A percentile compares a stretch with the other conserved stretches of the same genome.
These are phyloP conservation scores for Peromyscus melanophrys DNA, from an alignment of 2,797 vertebrate species.

Conservation along the genomic window DNA sequence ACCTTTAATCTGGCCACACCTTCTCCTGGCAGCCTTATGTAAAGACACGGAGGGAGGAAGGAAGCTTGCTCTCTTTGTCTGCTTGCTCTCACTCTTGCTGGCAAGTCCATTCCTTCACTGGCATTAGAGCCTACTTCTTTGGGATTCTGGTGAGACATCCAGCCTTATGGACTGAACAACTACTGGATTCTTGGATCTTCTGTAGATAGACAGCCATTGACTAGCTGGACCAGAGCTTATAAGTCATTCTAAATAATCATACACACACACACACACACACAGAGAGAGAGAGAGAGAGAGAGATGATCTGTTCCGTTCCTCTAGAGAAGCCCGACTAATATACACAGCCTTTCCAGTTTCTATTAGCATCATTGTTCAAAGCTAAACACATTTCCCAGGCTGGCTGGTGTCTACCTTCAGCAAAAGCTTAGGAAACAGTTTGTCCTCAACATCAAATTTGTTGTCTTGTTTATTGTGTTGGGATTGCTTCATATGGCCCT, in stretches of 20 bases:
- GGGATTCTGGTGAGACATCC: background rate
- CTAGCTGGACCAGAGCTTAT: background rate
- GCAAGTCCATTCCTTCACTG: background rate
- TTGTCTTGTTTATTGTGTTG: background rate
- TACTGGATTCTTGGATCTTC: background rate
- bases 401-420: background rate
- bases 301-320: background rate
- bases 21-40: background rate
- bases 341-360: background rate
- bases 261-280: too few species aligned
- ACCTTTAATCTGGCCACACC: background rate
- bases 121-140: background rate
- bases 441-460: background rate
- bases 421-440: conserved; percentile 11
- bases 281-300: too few species aligned
- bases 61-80: background rate
- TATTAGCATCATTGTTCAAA: background rate
- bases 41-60: background rate
- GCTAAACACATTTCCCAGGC: background rate
- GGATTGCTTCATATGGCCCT: background rate
- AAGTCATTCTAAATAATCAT: too few species aligned
- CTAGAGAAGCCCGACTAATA: background rate
- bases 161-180: background rate
- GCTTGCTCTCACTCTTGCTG: background rate
- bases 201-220: background rate